Evolutionary conservation across 2,797 vertebrate species (phyloP).

Genomic region (Gymnocypris eckloni): DNA sequence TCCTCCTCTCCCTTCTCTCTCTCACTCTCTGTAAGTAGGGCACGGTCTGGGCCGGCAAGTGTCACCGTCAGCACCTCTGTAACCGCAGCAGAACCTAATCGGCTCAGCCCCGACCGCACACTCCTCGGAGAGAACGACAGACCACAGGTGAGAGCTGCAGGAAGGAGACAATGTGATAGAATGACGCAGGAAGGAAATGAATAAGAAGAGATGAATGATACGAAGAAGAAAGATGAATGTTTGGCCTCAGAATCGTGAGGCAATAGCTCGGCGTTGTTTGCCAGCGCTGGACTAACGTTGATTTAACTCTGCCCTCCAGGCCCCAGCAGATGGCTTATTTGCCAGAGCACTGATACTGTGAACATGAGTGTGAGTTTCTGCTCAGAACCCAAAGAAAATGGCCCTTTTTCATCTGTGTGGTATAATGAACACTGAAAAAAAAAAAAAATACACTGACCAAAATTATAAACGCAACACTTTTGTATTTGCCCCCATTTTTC

Average conservation of each 20-base stretch:
- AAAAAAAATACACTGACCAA: neutral
- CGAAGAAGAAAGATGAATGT: conserved; percentile 32
- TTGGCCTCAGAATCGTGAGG: conserved; percentile 34
- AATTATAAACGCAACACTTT: no score
- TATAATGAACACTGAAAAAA: conserved; percentile 14
- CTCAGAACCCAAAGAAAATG: conserved; percentile 15
- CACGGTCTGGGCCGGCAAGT: conserved; percentile 77
- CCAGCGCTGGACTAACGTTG: conserved; percentile 41
- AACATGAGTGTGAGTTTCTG: conserved; percentile 6
- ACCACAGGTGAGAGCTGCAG: conserved; percentile 41
- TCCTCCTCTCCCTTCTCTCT: conserved; percentile 30
- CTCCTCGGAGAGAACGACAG: conserved; percentile 11
- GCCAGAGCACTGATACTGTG: conserved; percentile 33
- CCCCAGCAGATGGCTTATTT: conserved; percentile 48
- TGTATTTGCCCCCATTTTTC: no score
- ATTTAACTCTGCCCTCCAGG: conserved; percentile 47
- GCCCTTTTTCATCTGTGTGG: conserved; percentile 30
- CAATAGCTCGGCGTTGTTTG: conserved; percentile 41
- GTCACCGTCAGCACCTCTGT: conserved; percentile 80
- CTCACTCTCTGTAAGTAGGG: conserved; percentile 74
- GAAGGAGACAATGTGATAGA: conserved; percentile 24
- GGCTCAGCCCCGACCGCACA: conserved; percentile 17
- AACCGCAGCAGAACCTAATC: conserved; percentile 68
- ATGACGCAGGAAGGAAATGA: conserved; percentile 42
- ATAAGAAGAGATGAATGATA: conserved; percentile 39